phyloP scores from a whole-genome alignment of 2,113 vertebrate genomes.

The Castor canadensis region DNA sequence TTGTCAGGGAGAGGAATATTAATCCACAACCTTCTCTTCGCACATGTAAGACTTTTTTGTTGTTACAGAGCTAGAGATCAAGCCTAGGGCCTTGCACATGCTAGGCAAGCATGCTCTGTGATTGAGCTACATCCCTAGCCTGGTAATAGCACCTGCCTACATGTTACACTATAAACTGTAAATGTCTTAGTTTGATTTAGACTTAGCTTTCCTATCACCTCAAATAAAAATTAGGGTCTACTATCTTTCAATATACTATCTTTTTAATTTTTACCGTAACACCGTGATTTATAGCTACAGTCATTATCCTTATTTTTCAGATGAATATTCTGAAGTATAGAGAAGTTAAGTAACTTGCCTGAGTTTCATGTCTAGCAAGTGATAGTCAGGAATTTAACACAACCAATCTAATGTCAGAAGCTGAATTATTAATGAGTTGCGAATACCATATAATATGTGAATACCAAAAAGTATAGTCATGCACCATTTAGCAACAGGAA shows the following conservation, averaged over 20 bases:
- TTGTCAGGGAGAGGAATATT: neutral
- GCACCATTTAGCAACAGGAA: neutral
- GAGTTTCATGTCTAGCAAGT: neutral
- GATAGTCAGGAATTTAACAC: neutral
- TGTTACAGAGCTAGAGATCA: neutral
- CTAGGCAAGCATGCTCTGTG: too few species aligned
- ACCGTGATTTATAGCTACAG: neutral
- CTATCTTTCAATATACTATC: neutral
- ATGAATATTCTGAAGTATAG: neutral
- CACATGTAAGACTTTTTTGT: neutral
- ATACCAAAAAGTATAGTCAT: neutral
- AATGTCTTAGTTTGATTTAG: constrained; percentile 34
- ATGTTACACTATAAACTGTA: neutral
- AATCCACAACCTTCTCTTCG: neutral
- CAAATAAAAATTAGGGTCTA: constrained; percentile 1
- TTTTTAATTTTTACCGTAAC: neutral
- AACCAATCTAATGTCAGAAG: neutral
- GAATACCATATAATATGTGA: neutral
- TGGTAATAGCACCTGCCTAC: neutral
- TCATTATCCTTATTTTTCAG: neutral
- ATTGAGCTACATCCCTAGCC: neutral
- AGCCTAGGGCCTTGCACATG: neutral
- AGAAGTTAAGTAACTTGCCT: constrained; percentile 10
- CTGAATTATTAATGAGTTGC: neutral
- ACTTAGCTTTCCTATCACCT: neutral